Evolutionary conservation across 2,113 vertebrate genomes (phyloP), one percentile per base, ranked within the genome.

Genomic region (Oncorhynchus tshawytscha): DNA sequence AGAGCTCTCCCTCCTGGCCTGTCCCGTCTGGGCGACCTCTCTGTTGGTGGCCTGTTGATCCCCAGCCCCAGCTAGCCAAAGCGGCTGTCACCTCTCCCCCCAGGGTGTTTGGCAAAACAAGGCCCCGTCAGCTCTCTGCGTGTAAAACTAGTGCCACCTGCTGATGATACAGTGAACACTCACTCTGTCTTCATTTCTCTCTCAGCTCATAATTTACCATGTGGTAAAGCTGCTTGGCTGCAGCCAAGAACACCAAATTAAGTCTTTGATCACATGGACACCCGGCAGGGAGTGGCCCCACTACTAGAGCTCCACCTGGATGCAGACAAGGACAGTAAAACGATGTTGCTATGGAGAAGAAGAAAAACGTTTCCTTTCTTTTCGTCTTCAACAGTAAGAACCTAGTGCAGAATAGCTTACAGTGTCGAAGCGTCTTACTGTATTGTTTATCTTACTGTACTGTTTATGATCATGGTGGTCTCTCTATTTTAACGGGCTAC

Each of bases 111-210:
- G 39, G 25, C 22, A 65, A 22, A 65, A 25, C 22, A 25, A 34
- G 62, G 12, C 62, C 27, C 27, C 7, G 12, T 31, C 65, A 20
- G 34, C 25, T 64, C 70, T 31, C 60, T 72, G 15, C 15, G 57
- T 70, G 67, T 15, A 73, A 73, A 27, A 67, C 29, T 77, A 67
- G 22, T 20, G 67, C 77, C 81, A 70, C 62, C 78, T 83, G 67
- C 71, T 79, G 81, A 45, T 67, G 31, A 64, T 18, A 11, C 16
- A 64, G 60, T 24, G 22, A 65, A 25, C 62, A 65, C 22, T 25
- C 25, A 25, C 13, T 18, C 62, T 25, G 24, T 65, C 22, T 34
- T 48, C 4, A 15, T 67, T 29, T 67, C 65, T 18, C 27, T 31
- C 27, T 13, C 45, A 73, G 18, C 16, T 69, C 24, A 29, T 65